These are phyloP conservation scores for Barbus barbus DNA, from an alignment of 2,113 vertebrate species.

Conservation along the genomic window DNA sequence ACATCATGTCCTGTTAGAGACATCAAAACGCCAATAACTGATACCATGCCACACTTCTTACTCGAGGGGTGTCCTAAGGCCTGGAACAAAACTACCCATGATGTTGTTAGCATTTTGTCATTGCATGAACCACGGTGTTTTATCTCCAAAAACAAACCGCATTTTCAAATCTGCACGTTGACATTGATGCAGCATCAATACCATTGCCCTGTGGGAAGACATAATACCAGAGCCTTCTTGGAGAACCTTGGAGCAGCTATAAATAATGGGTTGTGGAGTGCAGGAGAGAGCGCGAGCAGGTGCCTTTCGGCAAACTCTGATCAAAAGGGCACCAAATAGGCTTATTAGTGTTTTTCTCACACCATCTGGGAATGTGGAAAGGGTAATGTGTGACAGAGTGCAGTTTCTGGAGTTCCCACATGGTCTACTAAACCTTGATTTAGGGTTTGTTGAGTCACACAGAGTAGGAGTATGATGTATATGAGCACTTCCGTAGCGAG, in stretches of 20 bases:
- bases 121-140: background rate
- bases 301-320: conserved; percentile 39
- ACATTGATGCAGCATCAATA: conserved; percentile 42
- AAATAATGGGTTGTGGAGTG: conserved; percentile 39
- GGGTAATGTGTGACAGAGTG: conserved; percentile 41
- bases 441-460: conserved; percentile 15
- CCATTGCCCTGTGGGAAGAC: conserved; percentile 39
- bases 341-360: conserved; percentile 41
- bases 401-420: conserved; percentile 14
- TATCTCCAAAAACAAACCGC: conserved; percentile 44
- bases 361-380: conserved; percentile 12
- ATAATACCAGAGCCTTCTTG: conserved; percentile 25
- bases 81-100: background rate
- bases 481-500: background rate
- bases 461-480: conserved; percentile 29
- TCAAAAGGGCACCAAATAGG: conserved; percentile 26
- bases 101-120: conserved; percentile 4
- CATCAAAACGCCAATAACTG: background rate
- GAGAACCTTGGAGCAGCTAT: conserved; percentile 13
- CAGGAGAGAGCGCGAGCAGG: background rate
- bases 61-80: background rate
- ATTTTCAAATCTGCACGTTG: conserved; percentile 26
- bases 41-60: background rate
- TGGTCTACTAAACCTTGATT: conserved; percentile 11
- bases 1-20: conserved; percentile 10